Conservation (phyloP, 2,113 vertebrate genomes). For the Leptocoma aspasia region DNA sequence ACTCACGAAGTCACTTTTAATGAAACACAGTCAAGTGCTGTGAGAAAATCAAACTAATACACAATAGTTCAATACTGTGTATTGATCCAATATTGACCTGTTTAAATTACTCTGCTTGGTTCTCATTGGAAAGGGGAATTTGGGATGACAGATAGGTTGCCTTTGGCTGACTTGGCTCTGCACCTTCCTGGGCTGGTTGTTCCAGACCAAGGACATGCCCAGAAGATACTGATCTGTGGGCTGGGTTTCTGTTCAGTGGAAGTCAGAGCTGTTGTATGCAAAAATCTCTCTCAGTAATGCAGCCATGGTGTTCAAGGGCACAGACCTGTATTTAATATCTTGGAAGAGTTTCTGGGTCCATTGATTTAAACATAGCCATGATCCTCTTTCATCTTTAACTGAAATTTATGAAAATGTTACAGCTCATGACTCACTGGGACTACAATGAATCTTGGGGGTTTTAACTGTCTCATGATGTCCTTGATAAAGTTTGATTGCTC, state of each 20-base stretch:
- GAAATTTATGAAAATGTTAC: not conserved
- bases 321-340: not conserved
- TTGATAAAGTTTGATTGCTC: slow-evolving; percentile 15
- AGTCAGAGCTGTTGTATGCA: not conserved
- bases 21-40: not conserved
- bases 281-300: not conserved
- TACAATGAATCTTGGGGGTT: not conserved
- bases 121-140: not conserved
- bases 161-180: not conserved
- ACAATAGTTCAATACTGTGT: not conserved
- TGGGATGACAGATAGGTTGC: not conserved
- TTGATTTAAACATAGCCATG: not conserved
- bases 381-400: not conserved
- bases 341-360: not conserved
- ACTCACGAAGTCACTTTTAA: not conserved
- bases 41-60: not conserved
- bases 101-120: not conserved
- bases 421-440: not conserved
- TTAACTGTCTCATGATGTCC: not conserved
- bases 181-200: not conserved
- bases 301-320: not conserved
- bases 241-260: not conserved
- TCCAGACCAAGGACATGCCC: not conserved
- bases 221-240: not conserved
- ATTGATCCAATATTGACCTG: not conserved